Conservation (phyloP, 64 coral and sea anemone species). For the Catalaphyllia jardinei region DNA sequence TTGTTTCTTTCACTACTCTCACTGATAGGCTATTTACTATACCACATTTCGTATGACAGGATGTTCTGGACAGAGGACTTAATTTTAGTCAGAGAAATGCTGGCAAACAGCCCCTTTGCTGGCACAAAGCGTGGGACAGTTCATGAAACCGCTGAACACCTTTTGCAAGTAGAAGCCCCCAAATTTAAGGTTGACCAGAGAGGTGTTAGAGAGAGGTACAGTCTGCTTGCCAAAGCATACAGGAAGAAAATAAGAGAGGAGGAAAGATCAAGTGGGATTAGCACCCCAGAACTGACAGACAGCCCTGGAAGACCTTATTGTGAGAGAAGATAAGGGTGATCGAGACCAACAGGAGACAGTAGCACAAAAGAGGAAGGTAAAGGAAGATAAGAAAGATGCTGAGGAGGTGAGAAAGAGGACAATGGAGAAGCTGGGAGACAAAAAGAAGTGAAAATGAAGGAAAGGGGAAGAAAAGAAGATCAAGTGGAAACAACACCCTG, state of each 20-base stretch:
- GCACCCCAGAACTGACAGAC: constrained; percentile 38
- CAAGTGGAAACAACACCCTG: constrained; percentile 48
- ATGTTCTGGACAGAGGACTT: constrained; percentile 41
- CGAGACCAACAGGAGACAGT: constrained; percentile 27
- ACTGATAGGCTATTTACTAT: constrained; percentile 13
- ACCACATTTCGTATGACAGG: constrained; percentile 19
- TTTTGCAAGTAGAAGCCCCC: constrained; percentile 40
- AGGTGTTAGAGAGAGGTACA: constrained; percentile 36
- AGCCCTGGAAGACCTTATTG: constrained; percentile 38
- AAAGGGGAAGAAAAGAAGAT: constrained; percentile 51
- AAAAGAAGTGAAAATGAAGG: constrained; percentile 39
- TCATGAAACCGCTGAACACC: constrained; percentile 26
- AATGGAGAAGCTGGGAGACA: constrained; percentile 48
- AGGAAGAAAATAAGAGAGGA: not conserved
- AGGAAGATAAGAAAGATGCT: constrained; percentile 56
- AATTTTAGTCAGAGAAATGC: constrained; percentile 61
- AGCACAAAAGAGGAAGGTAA: constrained; percentile 35
- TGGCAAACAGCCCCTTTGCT: constrained; percentile 31
- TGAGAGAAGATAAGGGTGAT: constrained; percentile 36
- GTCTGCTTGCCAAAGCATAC: constrained; percentile 27
- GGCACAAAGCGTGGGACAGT: constrained; percentile 49
- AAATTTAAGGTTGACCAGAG: not conserved
- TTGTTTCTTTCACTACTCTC: constrained; percentile 26
- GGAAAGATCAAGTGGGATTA: constrained; percentile 32
- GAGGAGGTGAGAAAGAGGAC: constrained; percentile 48